A percentile compares a stretch with the other conserved stretches of the same genome.
These are phyloP conservation scores for Carassius auratus DNA, from an alignment of 2,113 vertebrate genomes.

Conservation along the genomic window DNA sequence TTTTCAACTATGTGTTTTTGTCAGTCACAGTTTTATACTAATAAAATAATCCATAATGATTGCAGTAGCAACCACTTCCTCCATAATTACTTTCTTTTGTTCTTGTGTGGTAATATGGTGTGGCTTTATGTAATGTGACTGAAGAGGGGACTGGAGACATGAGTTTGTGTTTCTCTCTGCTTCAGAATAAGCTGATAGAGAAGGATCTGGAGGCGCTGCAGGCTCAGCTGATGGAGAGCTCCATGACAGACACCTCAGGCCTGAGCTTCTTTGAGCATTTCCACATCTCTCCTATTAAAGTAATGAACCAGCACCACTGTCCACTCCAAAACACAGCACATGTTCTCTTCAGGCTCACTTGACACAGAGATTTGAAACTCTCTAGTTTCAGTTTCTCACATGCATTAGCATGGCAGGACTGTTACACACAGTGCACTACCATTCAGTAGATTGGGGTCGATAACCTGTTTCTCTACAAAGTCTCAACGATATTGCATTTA, in stretches of 20 bases:
- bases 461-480: background rate
- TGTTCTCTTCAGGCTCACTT: background rate
- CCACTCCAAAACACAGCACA: constrained; percentile 2
- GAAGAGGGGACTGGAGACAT: background rate
- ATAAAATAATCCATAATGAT: background rate
- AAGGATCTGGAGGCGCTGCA: constrained; percentile 84
- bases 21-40: background rate
- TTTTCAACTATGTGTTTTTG: background rate
- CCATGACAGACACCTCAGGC: constrained; percentile 82
- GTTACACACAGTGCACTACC: background rate
- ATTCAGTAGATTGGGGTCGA: background rate
- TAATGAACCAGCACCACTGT: constrained; percentile 56
- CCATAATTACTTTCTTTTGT: background rate
- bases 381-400: background rate
- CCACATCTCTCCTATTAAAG: constrained; percentile 98
- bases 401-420: background rate
- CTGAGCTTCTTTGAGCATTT: constrained; percentile 96
- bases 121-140: background rate
- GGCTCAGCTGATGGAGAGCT: constrained; percentile 85
- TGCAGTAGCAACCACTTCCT: background rate
- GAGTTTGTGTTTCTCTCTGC: background rate
- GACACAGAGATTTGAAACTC: background rate
- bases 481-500: no score
- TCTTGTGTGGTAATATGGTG: background rate
- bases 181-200: constrained; percentile 83